phyloP scores from a whole-genome alignment of 2,888 invertebrate species.

The Rhingia rostrata region DNA sequence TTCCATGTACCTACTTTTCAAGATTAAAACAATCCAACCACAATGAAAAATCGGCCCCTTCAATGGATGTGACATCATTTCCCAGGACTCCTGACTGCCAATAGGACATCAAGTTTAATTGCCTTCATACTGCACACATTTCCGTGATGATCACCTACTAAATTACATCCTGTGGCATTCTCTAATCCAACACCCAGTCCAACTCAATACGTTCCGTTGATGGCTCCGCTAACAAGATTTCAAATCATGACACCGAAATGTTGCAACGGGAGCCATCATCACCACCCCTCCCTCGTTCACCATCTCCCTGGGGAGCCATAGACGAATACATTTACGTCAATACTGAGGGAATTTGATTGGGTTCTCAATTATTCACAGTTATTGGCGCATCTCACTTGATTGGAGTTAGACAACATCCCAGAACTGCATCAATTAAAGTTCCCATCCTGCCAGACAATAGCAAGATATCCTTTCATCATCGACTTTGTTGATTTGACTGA shows the following conservation, averaged over 20 bases:
- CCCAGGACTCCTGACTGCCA: slow-evolving; percentile 12
- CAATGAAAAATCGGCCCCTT: too few species aligned
- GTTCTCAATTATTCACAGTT: slow-evolving; percentile 83
- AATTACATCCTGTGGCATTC: not conserved
- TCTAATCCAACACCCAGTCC: not conserved
- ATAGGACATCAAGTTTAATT: slow-evolving; percentile 37
- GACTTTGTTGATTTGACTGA: not conserved
- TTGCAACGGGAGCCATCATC: not conserved
- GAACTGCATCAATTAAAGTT: slow-evolving; percentile 44
- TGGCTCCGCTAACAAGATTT: slow-evolving; percentile 35
- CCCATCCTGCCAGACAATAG: not conserved
- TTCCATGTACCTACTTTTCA: too few species aligned
- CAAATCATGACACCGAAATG: slow-evolving; percentile 5
- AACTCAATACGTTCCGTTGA: slow-evolving; percentile 33
- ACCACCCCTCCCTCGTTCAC: not conserved
- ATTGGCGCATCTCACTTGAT: slow-evolving; percentile 77
- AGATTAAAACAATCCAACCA: too few species aligned
- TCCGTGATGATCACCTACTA: not conserved
- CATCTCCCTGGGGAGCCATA: slow-evolving; percentile 57
- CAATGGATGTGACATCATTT: too few species aligned
- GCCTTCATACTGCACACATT: slow-evolving; percentile 21
- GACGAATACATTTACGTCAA: slow-evolving; percentile 41
- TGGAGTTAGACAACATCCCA: slow-evolving; percentile 28
- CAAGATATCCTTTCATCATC: slow-evolving; percentile 22
- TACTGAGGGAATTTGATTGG: slow-evolving; percentile 81